Evolutionary conservation across 2,113 vertebrate genomes (phyloP).

Genomic region (Neolamprologus tretocephalus): DNA sequence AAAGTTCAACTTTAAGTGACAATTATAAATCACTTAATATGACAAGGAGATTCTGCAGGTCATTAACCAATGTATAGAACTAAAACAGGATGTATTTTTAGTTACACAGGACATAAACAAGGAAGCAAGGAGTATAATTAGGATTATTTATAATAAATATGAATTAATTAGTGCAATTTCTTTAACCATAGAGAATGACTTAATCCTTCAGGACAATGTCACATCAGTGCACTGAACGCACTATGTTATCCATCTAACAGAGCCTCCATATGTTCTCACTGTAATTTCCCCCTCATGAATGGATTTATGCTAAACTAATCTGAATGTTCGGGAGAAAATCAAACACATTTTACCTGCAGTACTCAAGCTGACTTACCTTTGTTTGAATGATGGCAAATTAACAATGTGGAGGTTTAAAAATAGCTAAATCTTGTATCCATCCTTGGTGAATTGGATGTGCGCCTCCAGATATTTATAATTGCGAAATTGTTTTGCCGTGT

Average conservation of each 20-base stretch:
- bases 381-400: background rate
- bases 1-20: background rate
- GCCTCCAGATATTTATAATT: background rate
- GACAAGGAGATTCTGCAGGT: background rate
- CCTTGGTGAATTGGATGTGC: background rate
- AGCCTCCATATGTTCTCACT: background rate
- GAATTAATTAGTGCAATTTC: background rate
- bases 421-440: background rate
- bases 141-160: background rate
- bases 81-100: background rate
- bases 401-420: background rate
- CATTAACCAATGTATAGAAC: background rate
- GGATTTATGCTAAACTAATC: background rate
- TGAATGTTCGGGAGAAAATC: background rate
- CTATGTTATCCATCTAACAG: background rate
- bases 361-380: background rate
- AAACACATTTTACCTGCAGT: rapidly evolving
- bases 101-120: background rate
- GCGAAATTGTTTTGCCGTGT: rapidly evolving
- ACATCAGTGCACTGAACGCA: background rate
- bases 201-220: background rate
- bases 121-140: background rate
- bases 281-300: background rate
- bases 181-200: background rate
- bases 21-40: background rate